Evolutionary conservation across 2,797 vertebrate species (phyloP), one percentile per base, ranked within the genome.

Genomic region (Pterois miles): DNA sequence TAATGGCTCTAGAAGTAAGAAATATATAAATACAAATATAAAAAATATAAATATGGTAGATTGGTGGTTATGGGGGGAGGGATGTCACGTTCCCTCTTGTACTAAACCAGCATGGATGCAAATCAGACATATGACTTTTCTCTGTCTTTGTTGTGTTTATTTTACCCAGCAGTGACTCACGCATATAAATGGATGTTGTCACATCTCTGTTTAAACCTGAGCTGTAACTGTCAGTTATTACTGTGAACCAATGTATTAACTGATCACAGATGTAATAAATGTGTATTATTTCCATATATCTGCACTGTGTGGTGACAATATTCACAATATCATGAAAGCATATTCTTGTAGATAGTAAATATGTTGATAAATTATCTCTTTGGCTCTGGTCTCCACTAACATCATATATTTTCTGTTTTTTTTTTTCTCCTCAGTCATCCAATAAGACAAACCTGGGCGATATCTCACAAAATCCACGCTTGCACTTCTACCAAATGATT

Each of bases 401-500:
- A 36, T n/a, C n/a, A n/a, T n/a, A n/a, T 58, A 18, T 14, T 7
- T 69, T 64, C 38, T 59, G 10, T 70, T n/a, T 80, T 6, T 66
- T 67, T 33, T 69, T 20, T 65, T 16, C 1, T n/a, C 5, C 1
- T 0, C 52, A 81, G 73, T 56, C 25, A 6, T 1, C 33, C 3
- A 86, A 73, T 31, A 33, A 6, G 9, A 72, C 71, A 33, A 22
- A 53, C 16, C 1, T 5, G 0, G 88, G 82, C 0, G 71, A 81
- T 16, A 88, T 94, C 78, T 92, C 90, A 2, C 12, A 84, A 0
- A 96, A 96, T 57, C 91, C 90, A 0, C 14, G 86, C 1, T 85
- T 94, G 31, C 53, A 68, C 3, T 94, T 93, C 84, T 96, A 95
- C 89, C 95, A 94, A 57, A 65, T 92, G 46, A 76, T 96, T 31